These are phyloP conservation scores for Zootermopsis nevadensis DNA, from an alignment of 2,888 invertebrate species.

Conservation along the genomic window DNA sequence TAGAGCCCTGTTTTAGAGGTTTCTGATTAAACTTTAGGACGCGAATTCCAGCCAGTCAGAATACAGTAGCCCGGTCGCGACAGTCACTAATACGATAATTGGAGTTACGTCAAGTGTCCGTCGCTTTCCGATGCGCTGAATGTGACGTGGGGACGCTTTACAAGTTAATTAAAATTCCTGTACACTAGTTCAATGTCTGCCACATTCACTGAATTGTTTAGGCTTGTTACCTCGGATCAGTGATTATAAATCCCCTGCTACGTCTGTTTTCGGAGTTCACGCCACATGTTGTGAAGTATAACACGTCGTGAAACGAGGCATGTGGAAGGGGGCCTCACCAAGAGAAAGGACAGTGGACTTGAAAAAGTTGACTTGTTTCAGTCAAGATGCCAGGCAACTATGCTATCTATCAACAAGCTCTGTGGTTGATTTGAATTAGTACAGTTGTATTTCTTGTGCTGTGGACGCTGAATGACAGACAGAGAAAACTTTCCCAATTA, in stretches of 20 bases:
- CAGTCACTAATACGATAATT: too few species aligned
- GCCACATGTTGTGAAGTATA: neutral
- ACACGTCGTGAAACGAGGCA: neutral
- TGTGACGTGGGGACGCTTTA: neutral
- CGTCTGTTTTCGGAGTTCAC: neutral
- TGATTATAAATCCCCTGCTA: neutral
- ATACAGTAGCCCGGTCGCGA: too few species aligned
- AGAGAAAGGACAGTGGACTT: neutral
- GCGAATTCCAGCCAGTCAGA: too few species aligned
- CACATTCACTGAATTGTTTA: neutral
- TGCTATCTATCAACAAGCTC: neutral
- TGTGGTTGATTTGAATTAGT: neutral
- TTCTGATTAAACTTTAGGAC: too few species aligned
- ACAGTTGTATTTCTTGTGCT: neutral
- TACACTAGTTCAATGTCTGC: neutral
- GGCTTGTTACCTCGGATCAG: neutral
- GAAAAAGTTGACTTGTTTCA: neutral
- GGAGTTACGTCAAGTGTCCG: neutral
- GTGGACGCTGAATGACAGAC: neutral
- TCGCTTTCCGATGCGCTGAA: neutral
- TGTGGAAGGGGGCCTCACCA: too few species aligned
- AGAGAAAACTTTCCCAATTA: neutral
- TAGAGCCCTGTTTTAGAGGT: too few species aligned
- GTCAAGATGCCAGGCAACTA: neutral
- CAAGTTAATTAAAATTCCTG: constrained; percentile 3